Base-by-base conservation (phyloP, 2,888 invertebrate species). In the Parthenolecanium corni region DNA sequence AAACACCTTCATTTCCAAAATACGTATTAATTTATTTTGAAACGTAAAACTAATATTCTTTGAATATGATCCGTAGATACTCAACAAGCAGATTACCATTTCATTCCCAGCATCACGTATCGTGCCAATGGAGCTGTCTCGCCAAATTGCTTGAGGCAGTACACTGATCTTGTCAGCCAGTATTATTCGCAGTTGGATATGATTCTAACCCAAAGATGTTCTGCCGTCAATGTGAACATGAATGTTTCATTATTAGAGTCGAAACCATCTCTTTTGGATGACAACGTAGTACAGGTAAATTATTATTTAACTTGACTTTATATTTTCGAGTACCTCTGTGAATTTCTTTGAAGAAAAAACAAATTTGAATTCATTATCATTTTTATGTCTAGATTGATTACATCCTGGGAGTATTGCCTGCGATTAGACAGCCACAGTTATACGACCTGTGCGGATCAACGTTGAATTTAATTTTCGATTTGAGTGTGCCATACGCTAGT, bases 371-470 rank as follows among this genome's bases (percentile, higher is more conserved):
- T 11, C 1, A 12, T 11, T 14, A 21, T 46, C 11, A 51, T 51
- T 44, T 47, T 52, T 47, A 1, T 61, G 46, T 54, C 38, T 25
- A 66, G 65, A 62, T 67, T 36, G 67, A 67, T 62, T 67, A 66
- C 16, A 61, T 66, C 20, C 24, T 67, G 12, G 66, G 66, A 16
- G 86, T 88, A 24, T 86, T 96, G 52, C 95, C 95, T 1, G 86
- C 88, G 2, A 83, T 94, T 23, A 83, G 85, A 68, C 92, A 94
- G 75, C 89, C 90, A 1, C 89, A 93, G 71, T 76, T 96, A 1
- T 96, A 95, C 72, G 94, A 95, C 68, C 82, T 95, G 1, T 96
- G 95, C 71, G 95, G 95, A 14, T 90, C 92, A 1, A 95, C 94
- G 0, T 74, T 96, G 65, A 89, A 88, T 70, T 80, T 95, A 1